These are phyloP conservation scores for Blastomussa wellsi DNA, from an alignment of 92 coral and sea anemone species.

Conservation along the genomic window DNA sequence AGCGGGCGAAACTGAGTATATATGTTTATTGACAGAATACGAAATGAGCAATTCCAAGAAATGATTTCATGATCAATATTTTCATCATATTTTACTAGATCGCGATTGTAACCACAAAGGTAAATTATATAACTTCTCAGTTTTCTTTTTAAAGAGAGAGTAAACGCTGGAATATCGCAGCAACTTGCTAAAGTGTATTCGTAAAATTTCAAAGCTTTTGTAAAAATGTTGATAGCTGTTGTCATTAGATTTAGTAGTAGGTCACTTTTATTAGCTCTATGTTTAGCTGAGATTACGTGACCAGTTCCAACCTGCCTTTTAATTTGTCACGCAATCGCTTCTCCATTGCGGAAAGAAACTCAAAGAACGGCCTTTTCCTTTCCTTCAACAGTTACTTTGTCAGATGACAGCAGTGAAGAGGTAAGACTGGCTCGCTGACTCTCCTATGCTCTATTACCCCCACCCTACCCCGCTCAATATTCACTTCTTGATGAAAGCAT, in stretches of 20 bases:
- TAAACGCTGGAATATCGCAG: no score
- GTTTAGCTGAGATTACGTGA: background rate
- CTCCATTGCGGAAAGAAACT: background rate
- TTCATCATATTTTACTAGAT: background rate
- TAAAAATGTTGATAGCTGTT: no score
- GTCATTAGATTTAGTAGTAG: no score
- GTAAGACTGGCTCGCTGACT: background rate
- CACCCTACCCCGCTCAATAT: no score
- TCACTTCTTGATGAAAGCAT: no score
- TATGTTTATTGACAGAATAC: background rate
- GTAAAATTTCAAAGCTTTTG: no score
- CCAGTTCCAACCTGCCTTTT: background rate
- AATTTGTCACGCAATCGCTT: background rate
- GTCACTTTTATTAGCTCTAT: no score
- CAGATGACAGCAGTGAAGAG: conserved; percentile 29
- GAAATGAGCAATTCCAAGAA: background rate
- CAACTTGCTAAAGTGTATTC: no score
- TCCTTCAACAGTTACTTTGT: background rate
- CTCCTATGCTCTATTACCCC: no score
- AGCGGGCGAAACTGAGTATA: background rate
- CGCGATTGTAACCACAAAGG: background rate
- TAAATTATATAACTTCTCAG: background rate
- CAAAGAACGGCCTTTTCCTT: background rate
- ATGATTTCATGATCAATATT: background rate
- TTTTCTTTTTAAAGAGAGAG: no score